Percentiles rank a stretch among this genome's conserved stretches.
Evolutionary conservation across 2,888 invertebrate genomes (phyloP).

Genomic region (Entomobrya proxima): DNA sequence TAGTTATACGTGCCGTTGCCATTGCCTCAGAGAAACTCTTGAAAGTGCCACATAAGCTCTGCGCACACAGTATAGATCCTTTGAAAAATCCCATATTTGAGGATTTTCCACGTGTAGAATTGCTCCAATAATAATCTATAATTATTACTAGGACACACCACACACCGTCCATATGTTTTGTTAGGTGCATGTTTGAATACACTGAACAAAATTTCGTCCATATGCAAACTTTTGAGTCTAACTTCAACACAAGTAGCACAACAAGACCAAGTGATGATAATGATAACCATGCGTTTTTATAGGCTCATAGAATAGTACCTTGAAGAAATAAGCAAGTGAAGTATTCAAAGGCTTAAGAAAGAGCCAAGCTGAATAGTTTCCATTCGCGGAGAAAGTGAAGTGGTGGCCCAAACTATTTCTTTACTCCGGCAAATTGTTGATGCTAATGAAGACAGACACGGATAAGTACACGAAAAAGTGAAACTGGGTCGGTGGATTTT

Average conservation of each 20-base stretch:
- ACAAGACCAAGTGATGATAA: too few relatives aligned
- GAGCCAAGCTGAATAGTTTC: background rate
- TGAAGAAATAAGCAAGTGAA: too few relatives aligned
- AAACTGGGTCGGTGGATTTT: slow-evolving; percentile 37
- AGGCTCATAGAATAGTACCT: too few relatives aligned
- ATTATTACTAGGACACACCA: too few relatives aligned
- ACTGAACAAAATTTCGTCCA: too few relatives aligned
- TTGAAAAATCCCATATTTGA: background rate
- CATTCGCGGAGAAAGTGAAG: background rate
- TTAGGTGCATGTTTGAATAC: too few relatives aligned
- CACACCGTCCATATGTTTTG: too few relatives aligned
- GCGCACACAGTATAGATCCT: background rate
- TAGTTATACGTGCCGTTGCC: background rate
- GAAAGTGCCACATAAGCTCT: too few relatives aligned
- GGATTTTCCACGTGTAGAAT: background rate
- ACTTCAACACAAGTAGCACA: too few relatives aligned
- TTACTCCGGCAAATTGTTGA: background rate
- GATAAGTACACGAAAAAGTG: slow-evolving; percentile 6
- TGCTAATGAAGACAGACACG: slow-evolving; percentile 9
- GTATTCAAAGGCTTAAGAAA: background rate
- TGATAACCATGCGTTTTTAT: too few relatives aligned
- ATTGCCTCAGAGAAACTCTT: background rate
- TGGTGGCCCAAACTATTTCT: background rate
- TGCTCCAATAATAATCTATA: background rate
- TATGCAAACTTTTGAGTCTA: too few relatives aligned